phyloP scores from a whole-genome alignment of 2,888 invertebrate genomes.

The Neoascia interrupta region DNA sequence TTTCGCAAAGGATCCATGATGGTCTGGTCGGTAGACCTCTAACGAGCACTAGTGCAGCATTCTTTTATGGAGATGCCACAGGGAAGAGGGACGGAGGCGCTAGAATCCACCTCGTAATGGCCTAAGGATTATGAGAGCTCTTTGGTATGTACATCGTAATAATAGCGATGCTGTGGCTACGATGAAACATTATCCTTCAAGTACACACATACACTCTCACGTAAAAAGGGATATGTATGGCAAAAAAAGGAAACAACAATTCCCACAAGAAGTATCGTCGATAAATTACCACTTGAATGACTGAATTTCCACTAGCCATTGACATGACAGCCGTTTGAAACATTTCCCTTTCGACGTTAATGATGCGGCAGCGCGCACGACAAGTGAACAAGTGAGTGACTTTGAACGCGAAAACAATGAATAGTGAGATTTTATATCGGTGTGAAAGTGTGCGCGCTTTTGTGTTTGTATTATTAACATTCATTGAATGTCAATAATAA shows the following conservation, averaged over 20 bases:
- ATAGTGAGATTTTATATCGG: background rate
- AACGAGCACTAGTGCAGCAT: too few species aligned
- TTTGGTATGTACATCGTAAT: too few species aligned
- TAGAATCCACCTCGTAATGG: too few species aligned
- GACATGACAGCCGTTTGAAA: conserved; percentile 52
- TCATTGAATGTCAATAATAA: conserved; percentile 49
- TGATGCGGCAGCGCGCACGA: conserved; percentile 19
- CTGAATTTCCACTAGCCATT: conserved; percentile 48
- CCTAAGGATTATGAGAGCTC: too few species aligned
- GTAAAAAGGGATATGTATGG: too few species aligned
- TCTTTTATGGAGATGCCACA: too few species aligned
- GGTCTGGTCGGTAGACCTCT: too few species aligned
- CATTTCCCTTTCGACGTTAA: conserved; percentile 44
- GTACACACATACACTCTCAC: too few species aligned
- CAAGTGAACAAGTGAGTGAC: conserved; percentile 21
- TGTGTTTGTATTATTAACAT: conserved; percentile 54
- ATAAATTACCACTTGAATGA: conserved; percentile 50
- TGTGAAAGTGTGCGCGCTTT: too few species aligned
- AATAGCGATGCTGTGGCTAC: too few species aligned
- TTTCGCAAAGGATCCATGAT: conserved; percentile 29
- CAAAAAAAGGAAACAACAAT: background rate
- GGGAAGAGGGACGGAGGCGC: too few species aligned
- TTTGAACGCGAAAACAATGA: background rate
- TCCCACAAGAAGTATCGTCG: too few species aligned
- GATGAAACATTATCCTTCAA: conserved; percentile 32